Percentiles rank a stretch among this genome's conserved stretches.
phyloP scores from a whole-genome alignment of 30 jellyfish, hydroid and myxozoan genomes.

The Hydractinia symbiolongicarpus region DNA sequence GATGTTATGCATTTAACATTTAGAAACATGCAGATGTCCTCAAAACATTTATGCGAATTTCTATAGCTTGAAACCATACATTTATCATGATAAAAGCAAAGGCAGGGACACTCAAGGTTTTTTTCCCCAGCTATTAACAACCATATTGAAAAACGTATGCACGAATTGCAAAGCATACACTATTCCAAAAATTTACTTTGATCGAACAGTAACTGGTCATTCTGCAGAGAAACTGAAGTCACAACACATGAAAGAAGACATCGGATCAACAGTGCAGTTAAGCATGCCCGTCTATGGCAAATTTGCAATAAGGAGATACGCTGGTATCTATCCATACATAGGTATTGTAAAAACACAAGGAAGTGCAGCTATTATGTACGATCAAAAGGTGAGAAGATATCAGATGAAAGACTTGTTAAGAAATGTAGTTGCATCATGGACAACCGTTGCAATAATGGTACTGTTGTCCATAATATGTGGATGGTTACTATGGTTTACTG shows the following conservation, averaged over 20 bases:
- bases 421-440: conserved; percentile 28
- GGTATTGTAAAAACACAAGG: conserved; percentile 54
- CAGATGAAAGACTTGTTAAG: conserved; percentile 24
- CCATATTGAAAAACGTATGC: conserved; percentile 38
- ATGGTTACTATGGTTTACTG: conserved; percentile 50
- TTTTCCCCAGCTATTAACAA: conserved; percentile 27
- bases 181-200: conserved; percentile 16
- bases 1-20: neutral
- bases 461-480: conserved; percentile 42
- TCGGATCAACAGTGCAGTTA: conserved; percentile 38
- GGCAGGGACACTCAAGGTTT: conserved; percentile 18
- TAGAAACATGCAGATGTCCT: conserved; percentile 77
- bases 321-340: conserved; percentile 31
- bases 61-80: conserved; percentile 43
- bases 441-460: conserved; percentile 35
- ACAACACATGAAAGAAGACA: neutral
- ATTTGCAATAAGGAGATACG: conserved; percentile 29
- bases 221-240: conserved; percentile 40
- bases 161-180: conserved; percentile 23
- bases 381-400: conserved; percentile 29
- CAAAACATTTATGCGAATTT: conserved; percentile 37
- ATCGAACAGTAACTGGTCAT: conserved; percentile 40
- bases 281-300: conserved; percentile 58
- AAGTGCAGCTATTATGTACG: conserved; percentile 48
- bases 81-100: conserved; percentile 13